Evolutionary conservation across 1,140 invertebrate genomes (phyloP), one percentile per base, ranked within the genome.

Genomic region (Nasonia giraulti): DNA sequence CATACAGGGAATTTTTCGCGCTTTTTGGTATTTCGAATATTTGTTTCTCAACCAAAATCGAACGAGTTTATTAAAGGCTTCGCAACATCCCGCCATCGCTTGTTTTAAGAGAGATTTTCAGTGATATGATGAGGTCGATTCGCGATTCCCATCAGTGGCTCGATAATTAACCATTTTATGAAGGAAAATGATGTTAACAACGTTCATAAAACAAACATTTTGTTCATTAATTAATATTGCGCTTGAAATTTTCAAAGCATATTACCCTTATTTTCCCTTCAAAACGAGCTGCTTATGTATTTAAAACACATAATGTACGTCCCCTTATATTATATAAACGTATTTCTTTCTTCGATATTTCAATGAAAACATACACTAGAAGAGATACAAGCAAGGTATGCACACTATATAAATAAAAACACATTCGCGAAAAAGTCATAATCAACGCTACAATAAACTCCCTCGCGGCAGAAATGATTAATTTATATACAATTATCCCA

Each of bases 391-490:
- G 44, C 27, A 50, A 73, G 20, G n/a, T 73, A 6, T 37, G 12
- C 0, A 23, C 8, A 44, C 33, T n/a, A 31, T 31, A 14, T 10
- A 68, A 37, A 79, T 68, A 68, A 68, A 79, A 62, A 55, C 68
- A 68, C 23, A 66, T 40, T 23, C 23, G 23, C 4, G n/a, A 47
- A 80, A 80, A 71, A 69, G 68, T 73, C 23, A 81, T 81, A 81
- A 81, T 81, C 80, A 27, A 80, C 23, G 68, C 23, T 37, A 69
- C 69, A 81, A 74, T 81, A 50, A 73, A 73, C 69, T 73, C 23
- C 55, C 55, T 55, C 10, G 23, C 80, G 40, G 27, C 37, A 40
- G 4, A 50, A 40, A 73, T 81, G 44, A 73, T 73, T 81, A 81
- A 81, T 81, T 73, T 73, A 80, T 80, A 80, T 27, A 71, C 8